Conservation (phyloP, 2,888 invertebrate genomes). For the Schizaphis graminum region DNA sequence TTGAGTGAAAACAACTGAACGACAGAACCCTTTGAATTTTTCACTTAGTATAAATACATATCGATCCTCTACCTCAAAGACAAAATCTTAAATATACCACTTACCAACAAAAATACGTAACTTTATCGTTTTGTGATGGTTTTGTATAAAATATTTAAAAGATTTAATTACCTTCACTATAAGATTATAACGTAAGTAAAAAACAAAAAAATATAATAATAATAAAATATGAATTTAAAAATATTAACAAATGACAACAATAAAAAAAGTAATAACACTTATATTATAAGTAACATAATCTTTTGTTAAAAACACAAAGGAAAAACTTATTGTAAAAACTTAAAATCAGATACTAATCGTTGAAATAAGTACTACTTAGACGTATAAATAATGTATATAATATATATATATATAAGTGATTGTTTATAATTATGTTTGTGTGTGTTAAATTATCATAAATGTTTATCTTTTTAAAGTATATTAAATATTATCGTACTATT, state of each 20-base stretch:
- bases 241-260: neutral
- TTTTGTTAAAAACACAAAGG: neutral
- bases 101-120: neutral
- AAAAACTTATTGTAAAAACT: neutral
- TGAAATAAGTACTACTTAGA: neutral
- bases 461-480: neutral
- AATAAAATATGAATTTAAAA: neutral
- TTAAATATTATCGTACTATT: neutral
- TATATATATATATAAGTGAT: neutral
- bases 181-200: neutral
- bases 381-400: neutral
- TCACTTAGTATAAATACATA: neutral
- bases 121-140: neutral
- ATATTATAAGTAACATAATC: neutral
- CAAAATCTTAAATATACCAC: neutral
- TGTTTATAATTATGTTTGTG: neutral
- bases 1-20: neutral
- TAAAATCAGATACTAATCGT: neutral
- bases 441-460: neutral
- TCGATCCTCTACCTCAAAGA: neutral
- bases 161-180: neutral
- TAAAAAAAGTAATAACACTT: conserved; percentile 1
- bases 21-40: neutral
- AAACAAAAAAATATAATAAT: neutral
- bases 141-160: neutral